These are phyloP conservation scores for Ligdia adustata DNA, from an alignment of 2,888 invertebrate species.

Conservation along the genomic window DNA sequence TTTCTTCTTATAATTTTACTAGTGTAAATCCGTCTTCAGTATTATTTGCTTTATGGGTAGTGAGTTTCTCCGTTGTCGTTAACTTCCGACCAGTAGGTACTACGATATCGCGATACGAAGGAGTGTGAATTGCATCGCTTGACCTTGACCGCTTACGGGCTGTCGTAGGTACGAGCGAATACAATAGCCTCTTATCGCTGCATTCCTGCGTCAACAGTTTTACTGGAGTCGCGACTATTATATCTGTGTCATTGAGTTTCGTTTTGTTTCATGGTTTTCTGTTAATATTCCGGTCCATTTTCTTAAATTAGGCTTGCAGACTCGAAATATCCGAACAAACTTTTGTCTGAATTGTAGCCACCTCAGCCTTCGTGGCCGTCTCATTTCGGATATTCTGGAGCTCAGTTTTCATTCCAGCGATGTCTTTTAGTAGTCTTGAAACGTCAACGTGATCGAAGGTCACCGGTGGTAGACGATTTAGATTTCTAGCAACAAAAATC, in stretches of 20 bases:
- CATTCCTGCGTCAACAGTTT: too few species aligned
- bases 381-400: slow-evolving; percentile 12
- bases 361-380: not conserved
- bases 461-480: slow-evolving; percentile 21
- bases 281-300: too few species aligned
- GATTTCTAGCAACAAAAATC: too few species aligned
- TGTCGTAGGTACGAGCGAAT: too few species aligned
- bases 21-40: slow-evolving; percentile 3
- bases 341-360: not conserved
- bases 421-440: slow-evolving; percentile 17
- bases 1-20: slow-evolving; percentile 1
- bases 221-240: too few species aligned
- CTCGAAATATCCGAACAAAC: not conserved
- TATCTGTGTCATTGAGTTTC: too few species aligned
- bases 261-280: too few species aligned
- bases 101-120: not conserved
- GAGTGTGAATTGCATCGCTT: not conserved
- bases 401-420: slow-evolving; percentile 15
- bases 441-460: slow-evolving; percentile 27
- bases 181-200: too few species aligned
- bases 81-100: too few species aligned
- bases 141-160: too few species aligned
- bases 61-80: not conserved
- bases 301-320: not conserved
- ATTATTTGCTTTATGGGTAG: not conserved